Evolutionary conservation across 2,797 vertebrate genomes (phyloP), one percentile per base, ranked within the genome.

Genomic region (Atherinosoma microstoma): DNA sequence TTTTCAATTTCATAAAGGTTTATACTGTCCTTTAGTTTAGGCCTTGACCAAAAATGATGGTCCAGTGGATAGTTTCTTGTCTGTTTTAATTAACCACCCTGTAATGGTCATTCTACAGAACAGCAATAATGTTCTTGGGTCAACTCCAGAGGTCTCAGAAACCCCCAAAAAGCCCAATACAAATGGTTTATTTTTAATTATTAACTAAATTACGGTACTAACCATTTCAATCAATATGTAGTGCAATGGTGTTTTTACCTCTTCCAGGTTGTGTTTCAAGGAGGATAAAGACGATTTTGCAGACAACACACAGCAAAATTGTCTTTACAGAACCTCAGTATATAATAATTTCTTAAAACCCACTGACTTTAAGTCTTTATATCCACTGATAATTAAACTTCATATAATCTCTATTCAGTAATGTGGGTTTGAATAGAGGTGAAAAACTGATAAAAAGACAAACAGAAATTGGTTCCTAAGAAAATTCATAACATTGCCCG

Each of bases 231-330:
- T 40, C 13, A 40, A 40, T 40, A 40, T 15, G 3, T 36, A 36
- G 36, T 36, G 36, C 11, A 36, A 36, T 36, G 36, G 11, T 12
- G 36, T 36, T 36, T 40, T 40, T 15, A 40, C 38, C 13, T 15
- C 38, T 40, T 40, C 38, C 38, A 40, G 12, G 1, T 13, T 5
- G 5, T 10, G 34, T 8, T 10, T 35, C 34, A 35, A 35, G 9
- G 34, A 35, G 34, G 34, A 35, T 35, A 35, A 35, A 32, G 6
- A 32, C 30, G 6, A 6, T 32, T 32, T 32, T 32, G 30, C 30
- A 71, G 63, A 75, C 64, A 11, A n/a, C 22, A 57, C 34, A 24
- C 34, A 63, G 29, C 66, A 60, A 84, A 75, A 57, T 9, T 78
- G 58, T 34, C n/a, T 70, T 73, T 65, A 66, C 29, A 60, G 51